These are phyloP conservation scores for Lasaia peninsularis DNA, from an alignment of 1,140 invertebrate genomes.

Conservation along the genomic window DNA sequence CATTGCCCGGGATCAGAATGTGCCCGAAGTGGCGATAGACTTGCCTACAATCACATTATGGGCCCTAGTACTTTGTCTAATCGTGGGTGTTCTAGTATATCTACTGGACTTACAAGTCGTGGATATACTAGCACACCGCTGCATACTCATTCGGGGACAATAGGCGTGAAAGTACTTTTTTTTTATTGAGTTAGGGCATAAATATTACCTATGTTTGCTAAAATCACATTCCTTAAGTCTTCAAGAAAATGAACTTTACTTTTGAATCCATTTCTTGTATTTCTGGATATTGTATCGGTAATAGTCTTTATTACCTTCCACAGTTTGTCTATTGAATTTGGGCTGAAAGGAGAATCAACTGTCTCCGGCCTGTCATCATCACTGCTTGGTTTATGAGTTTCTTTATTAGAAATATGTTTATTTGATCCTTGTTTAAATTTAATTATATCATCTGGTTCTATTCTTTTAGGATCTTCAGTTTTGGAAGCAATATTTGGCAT, in stretches of 20 bases:
- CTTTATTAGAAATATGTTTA: neutral
- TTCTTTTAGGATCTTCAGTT: neutral
- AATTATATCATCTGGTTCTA: too few relatives aligned
- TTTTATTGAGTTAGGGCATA: too few relatives aligned
- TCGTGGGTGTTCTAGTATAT: too few relatives aligned
- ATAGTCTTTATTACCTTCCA: conserved; percentile 74
- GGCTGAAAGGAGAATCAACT: conserved; percentile 13
- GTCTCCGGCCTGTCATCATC: neutral
- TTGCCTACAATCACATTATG: too few relatives aligned
- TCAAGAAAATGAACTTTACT: conserved; percentile 79
- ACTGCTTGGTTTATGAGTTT: neutral
- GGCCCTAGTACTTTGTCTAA: too few relatives aligned
- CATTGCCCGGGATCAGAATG: too few relatives aligned
- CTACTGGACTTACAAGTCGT: too few relatives aligned
- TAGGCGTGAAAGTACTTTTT: too few relatives aligned
- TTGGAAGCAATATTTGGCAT: too few relatives aligned
- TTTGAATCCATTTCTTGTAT: conserved; percentile 71
- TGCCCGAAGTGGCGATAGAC: too few relatives aligned
- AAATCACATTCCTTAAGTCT: conserved; percentile 75
- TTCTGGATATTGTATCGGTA: conserved; percentile 75
- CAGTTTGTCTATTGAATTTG: conserved; percentile 43
- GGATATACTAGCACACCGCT: too few relatives aligned
- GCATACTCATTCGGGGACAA: too few relatives aligned
- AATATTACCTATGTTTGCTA: conserved; percentile 78
- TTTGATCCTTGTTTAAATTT: neutral